These are phyloP conservation scores for Oceanites oceanicus DNA, from an alignment of 2,113 vertebrate species.

Conservation along the genomic window DNA sequence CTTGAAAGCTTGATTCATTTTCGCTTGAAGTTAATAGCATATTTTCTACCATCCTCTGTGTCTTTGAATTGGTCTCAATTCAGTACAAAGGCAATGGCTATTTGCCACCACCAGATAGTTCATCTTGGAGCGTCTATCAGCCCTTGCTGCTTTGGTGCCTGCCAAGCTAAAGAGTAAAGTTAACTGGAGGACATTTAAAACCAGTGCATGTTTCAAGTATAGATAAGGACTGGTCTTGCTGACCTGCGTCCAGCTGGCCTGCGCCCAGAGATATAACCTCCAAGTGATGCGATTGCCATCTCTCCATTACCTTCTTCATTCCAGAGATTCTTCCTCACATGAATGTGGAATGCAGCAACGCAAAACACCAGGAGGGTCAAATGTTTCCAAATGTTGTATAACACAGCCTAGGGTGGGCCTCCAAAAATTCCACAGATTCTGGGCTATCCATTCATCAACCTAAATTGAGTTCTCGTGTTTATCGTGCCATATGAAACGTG, in stretches of 20 bases:
- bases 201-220: not conserved
- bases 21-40: not conserved
- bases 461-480: not conserved
- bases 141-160: not conserved
- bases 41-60: not conserved
- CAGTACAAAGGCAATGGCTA: not conserved
- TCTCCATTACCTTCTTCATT: not conserved
- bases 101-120: not conserved
- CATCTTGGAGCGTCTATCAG: not conserved
- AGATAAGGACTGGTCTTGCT: not conserved
- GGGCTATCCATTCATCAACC: slow-evolving; percentile 34
- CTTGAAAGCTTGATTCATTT: not conserved
- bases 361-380: not conserved
- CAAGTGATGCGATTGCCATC: not conserved
- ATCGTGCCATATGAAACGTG: not conserved
- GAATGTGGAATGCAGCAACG: not conserved
- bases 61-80: not conserved
- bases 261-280: not conserved
- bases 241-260: slow-evolving; percentile 6
- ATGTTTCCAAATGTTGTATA: not conserved
- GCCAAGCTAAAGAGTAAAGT: not conserved
- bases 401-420: not conserved
- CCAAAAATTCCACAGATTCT: slow-evolving; percentile 51
- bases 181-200: slow-evolving; percentile 6
- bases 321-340: not conserved